phyloP scores from a whole-genome alignment of 2,888 invertebrate genomes.

The Habroteleia sp. region DNA sequence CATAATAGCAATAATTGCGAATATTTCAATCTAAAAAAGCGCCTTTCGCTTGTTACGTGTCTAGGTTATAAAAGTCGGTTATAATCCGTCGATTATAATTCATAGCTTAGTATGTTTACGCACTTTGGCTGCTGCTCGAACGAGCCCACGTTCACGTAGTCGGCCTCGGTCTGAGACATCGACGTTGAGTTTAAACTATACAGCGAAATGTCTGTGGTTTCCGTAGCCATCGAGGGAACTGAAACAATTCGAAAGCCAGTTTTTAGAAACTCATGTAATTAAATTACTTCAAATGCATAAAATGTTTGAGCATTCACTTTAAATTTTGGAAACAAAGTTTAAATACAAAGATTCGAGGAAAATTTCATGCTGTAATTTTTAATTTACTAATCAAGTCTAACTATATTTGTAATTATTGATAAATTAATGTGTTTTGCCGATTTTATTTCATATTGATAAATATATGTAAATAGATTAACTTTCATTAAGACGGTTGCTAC shows the following conservation, averaged over 20 bases:
- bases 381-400: too few species aligned
- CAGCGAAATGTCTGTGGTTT: conserved; percentile 82
- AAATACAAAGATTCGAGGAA: not conserved
- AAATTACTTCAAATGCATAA: too few species aligned
- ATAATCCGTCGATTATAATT: conserved; percentile 58
- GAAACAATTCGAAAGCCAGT: conserved; percentile 56
- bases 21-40: conserved; percentile 51
- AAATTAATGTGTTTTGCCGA: too few species aligned
- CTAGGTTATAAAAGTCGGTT: conserved; percentile 39
- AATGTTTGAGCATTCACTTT: too few species aligned
- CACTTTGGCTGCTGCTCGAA: conserved; percentile 75
- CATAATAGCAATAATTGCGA: conserved; percentile 26
- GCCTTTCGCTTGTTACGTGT: conserved; percentile 31
- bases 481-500: too few species aligned
- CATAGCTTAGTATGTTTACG: conserved; percentile 66
- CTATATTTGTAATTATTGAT: too few species aligned
- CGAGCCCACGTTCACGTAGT: conserved; percentile 80
- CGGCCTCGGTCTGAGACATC: conserved; percentile 79
- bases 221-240: conserved; percentile 81
- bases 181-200: conserved; percentile 82
- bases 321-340: conserved; percentile 2
- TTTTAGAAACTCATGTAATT: too few species aligned
- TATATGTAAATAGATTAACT: too few species aligned
- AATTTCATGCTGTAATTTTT: conserved; percentile 4
- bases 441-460: too few species aligned